Evolutionary conservation across 1,140 invertebrate species (phyloP).

Genomic region (Drosophila sulfurigaster): DNA sequence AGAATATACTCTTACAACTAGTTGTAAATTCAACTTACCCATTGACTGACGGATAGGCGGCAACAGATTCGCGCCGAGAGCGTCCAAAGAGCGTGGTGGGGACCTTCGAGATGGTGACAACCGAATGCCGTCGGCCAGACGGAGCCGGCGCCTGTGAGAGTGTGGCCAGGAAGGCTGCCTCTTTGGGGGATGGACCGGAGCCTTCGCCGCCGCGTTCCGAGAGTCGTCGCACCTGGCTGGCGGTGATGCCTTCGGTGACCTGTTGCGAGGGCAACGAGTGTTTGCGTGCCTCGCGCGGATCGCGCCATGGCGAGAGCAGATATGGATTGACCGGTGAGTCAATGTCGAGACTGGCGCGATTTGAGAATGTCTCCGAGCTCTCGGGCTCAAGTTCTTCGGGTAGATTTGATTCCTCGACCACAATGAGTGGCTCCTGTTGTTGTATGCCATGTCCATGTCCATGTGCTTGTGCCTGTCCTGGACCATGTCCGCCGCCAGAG

Average conservation of each 20-base stretch:
- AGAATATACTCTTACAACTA: too few relatives aligned
- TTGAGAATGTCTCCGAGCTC: conserved; percentile 85
- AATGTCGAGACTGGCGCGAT: conserved; percentile 88
- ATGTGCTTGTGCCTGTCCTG: conserved; percentile 30
- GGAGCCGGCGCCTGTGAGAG: conserved; percentile 90
- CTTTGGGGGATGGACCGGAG: conserved; percentile 88
- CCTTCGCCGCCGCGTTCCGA: conserved; percentile 91
- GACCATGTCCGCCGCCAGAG: conserved; percentile 10
- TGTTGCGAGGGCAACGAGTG: conserved; percentile 92
- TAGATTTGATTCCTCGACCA: conserved; percentile 90
- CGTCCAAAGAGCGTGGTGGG: conserved; percentile 90
- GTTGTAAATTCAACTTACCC: conserved; percentile 37
- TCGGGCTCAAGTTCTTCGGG: conserved; percentile 88
- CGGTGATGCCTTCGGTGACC: conserved; percentile 93
- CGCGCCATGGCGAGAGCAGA: conserved; percentile 91
- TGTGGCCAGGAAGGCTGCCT: conserved; percentile 92
- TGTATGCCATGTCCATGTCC: conserved; percentile 20
- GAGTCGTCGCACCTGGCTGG: conserved; percentile 92
- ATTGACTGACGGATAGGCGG: conserved; percentile 89
- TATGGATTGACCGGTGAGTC: conserved; percentile 92
- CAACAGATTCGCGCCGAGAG: conserved; percentile 91
- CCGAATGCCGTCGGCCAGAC: conserved; percentile 91
- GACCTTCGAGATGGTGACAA: conserved; percentile 92
- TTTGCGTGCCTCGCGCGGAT: conserved; percentile 89
- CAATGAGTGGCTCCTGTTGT: conserved; percentile 89